Conservation (phyloP, 2,113 vertebrate species). For the Pachycephala philippinensis region DNA sequence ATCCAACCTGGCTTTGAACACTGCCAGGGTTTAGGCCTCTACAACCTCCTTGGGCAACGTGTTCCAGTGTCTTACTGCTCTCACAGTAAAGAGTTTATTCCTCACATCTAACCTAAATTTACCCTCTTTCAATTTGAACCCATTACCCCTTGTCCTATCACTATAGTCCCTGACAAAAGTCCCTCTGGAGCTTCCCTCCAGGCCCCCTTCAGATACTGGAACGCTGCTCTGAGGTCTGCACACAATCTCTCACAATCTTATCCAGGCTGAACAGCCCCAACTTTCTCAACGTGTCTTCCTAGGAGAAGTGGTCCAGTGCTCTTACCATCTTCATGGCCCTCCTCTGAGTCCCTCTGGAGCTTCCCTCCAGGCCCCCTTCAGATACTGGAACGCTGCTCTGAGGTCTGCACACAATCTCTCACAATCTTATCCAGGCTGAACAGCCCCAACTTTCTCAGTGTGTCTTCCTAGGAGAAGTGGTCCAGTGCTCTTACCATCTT, state of each 20-base stretch:
- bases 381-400: not conserved
- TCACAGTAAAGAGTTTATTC: not conserved
- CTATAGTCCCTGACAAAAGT: not conserved
- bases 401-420: not conserved
- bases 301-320: not conserved
- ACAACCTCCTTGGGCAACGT: not conserved
- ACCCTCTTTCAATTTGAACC: not conserved
- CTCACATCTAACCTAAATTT: not conserved
- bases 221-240: not conserved
- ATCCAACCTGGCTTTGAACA: not conserved
- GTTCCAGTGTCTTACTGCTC: not conserved
- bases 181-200: not conserved
- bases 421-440: not conserved
- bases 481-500: not conserved
- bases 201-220: not conserved
- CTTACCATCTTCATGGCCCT: not conserved
- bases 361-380: not conserved
- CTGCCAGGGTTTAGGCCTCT: not conserved
- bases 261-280: not conserved
- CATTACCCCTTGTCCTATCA: not conserved
- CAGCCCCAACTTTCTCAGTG: not conserved
- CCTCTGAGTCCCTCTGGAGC: not conserved
- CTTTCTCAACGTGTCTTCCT: not conserved
- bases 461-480: not conserved
- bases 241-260: not conserved